These are phyloP conservation scores for Hippocampus barbouri DNA, from an alignment of 2,113 vertebrate genomes.

Conservation along the genomic window DNA sequence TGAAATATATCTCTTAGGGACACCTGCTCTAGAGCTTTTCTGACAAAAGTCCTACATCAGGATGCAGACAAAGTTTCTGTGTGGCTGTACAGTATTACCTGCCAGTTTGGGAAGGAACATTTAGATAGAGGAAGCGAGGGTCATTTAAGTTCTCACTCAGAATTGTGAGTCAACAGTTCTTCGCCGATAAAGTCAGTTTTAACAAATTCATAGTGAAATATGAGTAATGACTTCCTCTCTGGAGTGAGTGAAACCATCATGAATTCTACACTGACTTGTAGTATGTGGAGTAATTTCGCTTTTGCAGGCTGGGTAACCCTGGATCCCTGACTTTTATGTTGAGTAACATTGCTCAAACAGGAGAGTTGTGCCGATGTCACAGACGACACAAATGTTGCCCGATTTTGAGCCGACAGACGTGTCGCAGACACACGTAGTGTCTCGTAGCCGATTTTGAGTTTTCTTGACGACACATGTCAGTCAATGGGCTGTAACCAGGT, in stretches of 20 bases:
- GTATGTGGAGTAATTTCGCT: neutral
- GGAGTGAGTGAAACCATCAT: slow-evolving; percentile 7
- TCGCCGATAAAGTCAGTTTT: neutral
- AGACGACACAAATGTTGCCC: no score
- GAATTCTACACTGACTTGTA: neutral
- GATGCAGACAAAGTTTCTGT: neutral
- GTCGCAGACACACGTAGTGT: no score
- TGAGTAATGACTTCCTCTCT: slow-evolving; percentile 50
- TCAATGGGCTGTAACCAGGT: neutral
- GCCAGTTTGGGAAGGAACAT: slow-evolving; percentile 2
- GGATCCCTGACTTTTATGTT: no score
- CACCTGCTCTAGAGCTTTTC: neutral
- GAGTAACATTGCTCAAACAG: neutral
- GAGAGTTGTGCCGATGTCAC: neutral
- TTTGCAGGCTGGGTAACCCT: neutral
- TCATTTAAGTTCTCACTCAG: neutral
- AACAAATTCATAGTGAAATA: slow-evolving; percentile 24
- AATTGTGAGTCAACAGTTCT: neutral
- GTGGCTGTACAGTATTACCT: slow-evolving; percentile 6
- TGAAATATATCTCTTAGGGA: neutral
- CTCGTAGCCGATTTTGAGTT: no score
- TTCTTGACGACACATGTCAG: neutral
- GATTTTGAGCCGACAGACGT: no score
- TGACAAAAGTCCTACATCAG: neutral
- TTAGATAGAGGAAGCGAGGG: neutral